Evolutionary conservation across 2,888 invertebrate genomes (phyloP), one percentile per base, ranked within the genome.

Genomic region (Lysandra coridon): DNA sequence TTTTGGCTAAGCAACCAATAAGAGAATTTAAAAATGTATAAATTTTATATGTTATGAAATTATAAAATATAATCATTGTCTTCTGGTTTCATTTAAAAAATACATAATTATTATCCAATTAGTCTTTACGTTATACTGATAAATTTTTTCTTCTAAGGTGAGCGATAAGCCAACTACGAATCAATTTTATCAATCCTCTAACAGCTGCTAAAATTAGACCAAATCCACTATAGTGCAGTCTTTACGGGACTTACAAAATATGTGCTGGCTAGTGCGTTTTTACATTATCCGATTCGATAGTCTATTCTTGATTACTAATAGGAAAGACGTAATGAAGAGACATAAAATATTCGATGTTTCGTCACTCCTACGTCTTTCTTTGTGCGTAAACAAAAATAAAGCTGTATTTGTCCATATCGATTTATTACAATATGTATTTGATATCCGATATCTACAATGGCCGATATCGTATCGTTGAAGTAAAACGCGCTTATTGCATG

Each of bases 1-100:
- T 87, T 87, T 87, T 79, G 85, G 84, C 83, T 85, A 84, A 84
- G 85, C 85, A 84, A 79, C 75, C 64, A 44, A 17, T 30, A 76
- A 84, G 80, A 80, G 76, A 75, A 81, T 79, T 82, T 79, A 78
- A 79, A 78, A 79, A 80, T 60, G 80, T 80, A 69, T 79, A 80
- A 74, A 60, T 81, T 81, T 79, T 78, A n/a, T 78, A 69, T 78
- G 57, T 78, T 75, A 79, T 80, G 78, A 82, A 81, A 82, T 83
- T 75, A 78, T 80, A 79, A 82, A 81, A 82, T 83, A 81, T 80
- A 83, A 80, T 80, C 80, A 81, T 80, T 81, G 80, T 81, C 77
- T 44, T 82, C 78, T 81, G 78, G 79, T 80, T 82, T 82, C 60
- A 80, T 83, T 81, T 77, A 10, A 7, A 57, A 2, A 40, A 33